Percentiles rank a stretch among this genome's conserved stretches.
These are phyloP conservation scores for Oriolus oriolus DNA, from an alignment of 2,113 vertebrate species.

Conservation along the genomic window DNA sequence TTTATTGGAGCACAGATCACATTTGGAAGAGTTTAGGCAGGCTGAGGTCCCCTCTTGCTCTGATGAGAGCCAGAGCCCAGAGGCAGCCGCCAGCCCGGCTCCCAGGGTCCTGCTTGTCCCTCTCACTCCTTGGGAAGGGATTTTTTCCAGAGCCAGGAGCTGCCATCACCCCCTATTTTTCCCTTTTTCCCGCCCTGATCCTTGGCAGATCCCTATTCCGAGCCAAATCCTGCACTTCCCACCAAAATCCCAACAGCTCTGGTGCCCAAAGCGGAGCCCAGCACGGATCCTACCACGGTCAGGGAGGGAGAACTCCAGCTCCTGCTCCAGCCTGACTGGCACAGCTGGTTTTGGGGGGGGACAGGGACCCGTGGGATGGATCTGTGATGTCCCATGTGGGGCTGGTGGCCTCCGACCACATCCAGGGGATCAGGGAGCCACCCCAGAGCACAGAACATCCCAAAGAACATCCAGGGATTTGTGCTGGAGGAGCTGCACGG, in stretches of 20 bases:
- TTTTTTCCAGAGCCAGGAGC: not conserved
- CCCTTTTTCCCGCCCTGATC: accelerated
- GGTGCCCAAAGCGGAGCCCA: not conserved
- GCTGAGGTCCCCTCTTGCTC: not conserved
- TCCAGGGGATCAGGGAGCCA: not conserved
- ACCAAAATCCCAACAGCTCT: not conserved
- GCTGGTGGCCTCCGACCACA: not conserved
- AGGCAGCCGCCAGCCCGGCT: not conserved
- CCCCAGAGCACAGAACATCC: not conserved
- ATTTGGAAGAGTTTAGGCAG: constrained; percentile 48
- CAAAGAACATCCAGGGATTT: not conserved
- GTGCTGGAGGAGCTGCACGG: not conserved
- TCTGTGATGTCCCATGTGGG: not conserved
- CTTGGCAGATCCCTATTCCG: not conserved
- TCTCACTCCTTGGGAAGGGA: not conserved
- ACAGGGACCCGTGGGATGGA: accelerated
- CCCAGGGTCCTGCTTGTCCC: not conserved
- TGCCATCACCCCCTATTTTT: not conserved
- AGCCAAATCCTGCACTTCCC: not conserved
- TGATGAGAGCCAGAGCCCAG: not conserved
- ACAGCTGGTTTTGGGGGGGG: not conserved
- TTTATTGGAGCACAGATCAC: constrained; percentile 23
- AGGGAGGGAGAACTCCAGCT: not conserved
- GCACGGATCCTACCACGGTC: accelerated
- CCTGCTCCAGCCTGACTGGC: not conserved